phyloP scores from a whole-genome alignment of 2,113 vertebrate genomes.

The Misgurnus mizolepis region DNA sequence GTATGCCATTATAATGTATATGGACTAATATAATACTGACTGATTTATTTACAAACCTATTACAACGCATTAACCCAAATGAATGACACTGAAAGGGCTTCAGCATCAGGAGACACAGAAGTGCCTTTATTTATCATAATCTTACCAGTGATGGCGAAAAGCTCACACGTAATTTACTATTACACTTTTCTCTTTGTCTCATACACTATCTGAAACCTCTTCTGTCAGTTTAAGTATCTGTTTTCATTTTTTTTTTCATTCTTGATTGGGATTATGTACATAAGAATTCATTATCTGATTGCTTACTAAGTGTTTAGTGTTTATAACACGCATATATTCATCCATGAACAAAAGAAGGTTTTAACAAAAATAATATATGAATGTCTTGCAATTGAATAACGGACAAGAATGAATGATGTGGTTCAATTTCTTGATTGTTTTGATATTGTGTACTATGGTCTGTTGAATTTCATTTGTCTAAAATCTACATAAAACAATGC shows the following conservation, averaged over 20 bases:
- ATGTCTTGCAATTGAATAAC: conserved; percentile 58
- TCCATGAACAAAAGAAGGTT: conserved; percentile 22
- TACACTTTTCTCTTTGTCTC: conserved; percentile 3
- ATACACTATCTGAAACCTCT: not conserved
- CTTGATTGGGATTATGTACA: conserved; percentile 16
- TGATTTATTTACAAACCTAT: not conserved
- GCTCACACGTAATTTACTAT: conserved; percentile 13
- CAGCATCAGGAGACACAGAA: not conserved
- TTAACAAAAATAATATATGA: conserved; percentile 55
- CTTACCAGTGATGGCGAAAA: not conserved
- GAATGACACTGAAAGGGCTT: not conserved
- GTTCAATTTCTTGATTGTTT: conserved; percentile 53
- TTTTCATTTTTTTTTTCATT: not conserved
- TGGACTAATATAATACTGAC: not conserved
- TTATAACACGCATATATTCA: not conserved
- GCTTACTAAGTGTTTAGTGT: conserved; percentile 36
- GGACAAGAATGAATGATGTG: conserved; percentile 71
- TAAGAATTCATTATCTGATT: conserved; percentile 55
- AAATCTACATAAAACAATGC: not conserved
- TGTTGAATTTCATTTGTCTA: not conserved
- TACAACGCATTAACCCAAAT: not conserved
- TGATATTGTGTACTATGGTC: not conserved
- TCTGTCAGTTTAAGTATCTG: not conserved
- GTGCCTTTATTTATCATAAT: not conserved
- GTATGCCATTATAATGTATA: not conserved